Evolutionary conservation across 2,888 invertebrate genomes (phyloP), one percentile per base, ranked within the genome.

Genomic region (Plagodis dolabraria): DNA sequence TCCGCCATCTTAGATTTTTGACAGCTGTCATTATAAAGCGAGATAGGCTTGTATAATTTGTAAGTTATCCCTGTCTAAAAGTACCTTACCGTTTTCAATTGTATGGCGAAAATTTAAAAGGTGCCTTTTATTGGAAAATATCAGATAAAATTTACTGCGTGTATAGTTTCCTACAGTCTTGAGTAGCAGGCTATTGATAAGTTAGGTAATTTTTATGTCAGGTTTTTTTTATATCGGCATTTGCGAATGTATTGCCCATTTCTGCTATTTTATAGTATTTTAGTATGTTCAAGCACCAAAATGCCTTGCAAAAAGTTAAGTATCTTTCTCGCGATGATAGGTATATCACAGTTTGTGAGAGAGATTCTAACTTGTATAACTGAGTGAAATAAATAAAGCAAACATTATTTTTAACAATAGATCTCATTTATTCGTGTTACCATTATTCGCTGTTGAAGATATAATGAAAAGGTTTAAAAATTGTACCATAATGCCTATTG

Each of bases 351-450:
- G 48, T 36, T 69, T 67, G 69, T 67, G 69, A 69, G 69, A 67
- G 59, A 51, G 69, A 69, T 67, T 57, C 36, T 33, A 53, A 69
- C 67, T 64, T 40, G n/a, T 34, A n/a, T 46, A 12, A 7, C 53
- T 38, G 50, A 56, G 50, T 55, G 53, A 60, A 59, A 58, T 40
- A 11, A 36, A 42, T n/a, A 51, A 65, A 68, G 60, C 64, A 68
- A 66, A 51, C 52, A 59, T 46, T 57, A 55, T 59, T 47, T 55
- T 53, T 57, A 54, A 64, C 67, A 67, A 67, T 69, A 69, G 69
- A 69, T 69, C 69, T 69, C 69, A 67, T 65, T 60, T 65, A 68
- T 60, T 58, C 53, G 57, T 67, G 69, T 69, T 69, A 69, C 69
- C 69, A 65, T 62, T 61, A 49, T 67, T 63, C 47, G 57, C 60